Evolutionary conservation across 2,113 vertebrate genomes (phyloP).

Genomic region (Tupaia tana): DNA sequence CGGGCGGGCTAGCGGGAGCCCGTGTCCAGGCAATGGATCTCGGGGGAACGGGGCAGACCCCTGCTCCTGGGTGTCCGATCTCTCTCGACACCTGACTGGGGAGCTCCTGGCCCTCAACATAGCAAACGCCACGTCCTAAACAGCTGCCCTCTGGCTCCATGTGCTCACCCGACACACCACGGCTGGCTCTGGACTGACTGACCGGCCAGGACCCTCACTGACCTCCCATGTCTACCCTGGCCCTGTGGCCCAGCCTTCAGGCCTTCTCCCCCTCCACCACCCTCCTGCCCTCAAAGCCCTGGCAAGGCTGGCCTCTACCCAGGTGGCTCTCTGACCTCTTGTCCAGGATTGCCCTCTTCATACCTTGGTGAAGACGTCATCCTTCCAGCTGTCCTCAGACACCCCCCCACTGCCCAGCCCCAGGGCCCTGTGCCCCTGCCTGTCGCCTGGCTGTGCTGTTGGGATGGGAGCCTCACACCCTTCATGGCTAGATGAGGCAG

Average conservation of each 20-base stretch:
- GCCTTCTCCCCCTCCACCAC: neutral
- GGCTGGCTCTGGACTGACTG: neutral
- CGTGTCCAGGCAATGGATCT: too few relatives aligned
- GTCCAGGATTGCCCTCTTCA: neutral
- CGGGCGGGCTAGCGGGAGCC: neutral
- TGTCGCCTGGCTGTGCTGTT: accelerated
- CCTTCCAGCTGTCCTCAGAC: neutral
- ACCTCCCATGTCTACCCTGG: neutral
- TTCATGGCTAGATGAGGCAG: neutral
- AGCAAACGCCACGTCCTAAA: neutral
- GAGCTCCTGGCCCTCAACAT: too few relatives aligned
- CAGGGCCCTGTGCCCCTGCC: neutral
- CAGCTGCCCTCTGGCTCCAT: neutral
- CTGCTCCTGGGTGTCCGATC: neutral
- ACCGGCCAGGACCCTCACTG: accelerated
- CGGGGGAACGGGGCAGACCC: too few relatives aligned
- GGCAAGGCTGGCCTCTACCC: too few relatives aligned
- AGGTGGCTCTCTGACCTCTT: neutral
- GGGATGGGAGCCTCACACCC: accelerated
- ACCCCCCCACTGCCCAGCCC: too few relatives aligned
- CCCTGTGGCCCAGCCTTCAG: neutral
- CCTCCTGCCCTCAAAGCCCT: neutral
- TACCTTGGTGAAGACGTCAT: neutral
- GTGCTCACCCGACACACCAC: too few relatives aligned
- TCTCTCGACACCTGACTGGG: neutral